phyloP scores from a whole-genome alignment of 2,113 vertebrate species.

The Capra hircus region DNA sequence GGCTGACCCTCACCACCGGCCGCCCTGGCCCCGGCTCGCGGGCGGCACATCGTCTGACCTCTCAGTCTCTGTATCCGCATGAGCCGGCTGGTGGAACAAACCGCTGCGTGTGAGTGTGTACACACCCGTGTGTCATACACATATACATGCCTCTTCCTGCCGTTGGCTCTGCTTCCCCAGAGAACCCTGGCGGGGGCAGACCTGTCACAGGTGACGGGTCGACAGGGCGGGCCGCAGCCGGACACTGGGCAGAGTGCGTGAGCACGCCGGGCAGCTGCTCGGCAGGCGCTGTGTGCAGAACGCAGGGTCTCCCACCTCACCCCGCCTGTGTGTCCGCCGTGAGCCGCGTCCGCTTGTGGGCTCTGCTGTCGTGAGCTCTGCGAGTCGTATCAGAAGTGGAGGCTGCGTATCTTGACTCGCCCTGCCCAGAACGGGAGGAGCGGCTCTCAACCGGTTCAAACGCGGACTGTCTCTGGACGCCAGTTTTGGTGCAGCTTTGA shows the following conservation, averaged over 20 bases:
- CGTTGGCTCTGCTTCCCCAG: background rate
- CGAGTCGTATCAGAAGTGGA: background rate
- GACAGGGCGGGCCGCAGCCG: background rate
- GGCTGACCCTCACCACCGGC: background rate
- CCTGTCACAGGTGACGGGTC: background rate
- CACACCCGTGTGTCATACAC: fast-evolving
- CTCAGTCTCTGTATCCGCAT: fast-evolving
- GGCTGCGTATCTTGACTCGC: background rate
- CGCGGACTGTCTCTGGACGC: background rate
- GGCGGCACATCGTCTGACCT: background rate
- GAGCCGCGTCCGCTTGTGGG: background rate
- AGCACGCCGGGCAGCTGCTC: background rate
- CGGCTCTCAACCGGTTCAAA: fast-evolving
- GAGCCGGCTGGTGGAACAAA: background rate
- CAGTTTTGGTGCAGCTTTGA: fast-evolving
- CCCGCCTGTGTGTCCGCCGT: fast-evolving
- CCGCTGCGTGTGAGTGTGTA: fast-evolving
- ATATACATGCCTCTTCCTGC: background rate
- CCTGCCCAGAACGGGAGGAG: no score
- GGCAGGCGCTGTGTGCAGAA: no score
- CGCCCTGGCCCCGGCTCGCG: fast-evolving
- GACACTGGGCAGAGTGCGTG: background rate
- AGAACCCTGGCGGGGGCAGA: background rate
- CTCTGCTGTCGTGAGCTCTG: background rate
- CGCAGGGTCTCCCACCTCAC: fast-evolving